A percentile compares a stretch with the other conserved stretches of the same genome.
Evolutionary conservation across 2,888 invertebrate genomes (phyloP).

Genomic region (Onchidella celtica): DNA sequence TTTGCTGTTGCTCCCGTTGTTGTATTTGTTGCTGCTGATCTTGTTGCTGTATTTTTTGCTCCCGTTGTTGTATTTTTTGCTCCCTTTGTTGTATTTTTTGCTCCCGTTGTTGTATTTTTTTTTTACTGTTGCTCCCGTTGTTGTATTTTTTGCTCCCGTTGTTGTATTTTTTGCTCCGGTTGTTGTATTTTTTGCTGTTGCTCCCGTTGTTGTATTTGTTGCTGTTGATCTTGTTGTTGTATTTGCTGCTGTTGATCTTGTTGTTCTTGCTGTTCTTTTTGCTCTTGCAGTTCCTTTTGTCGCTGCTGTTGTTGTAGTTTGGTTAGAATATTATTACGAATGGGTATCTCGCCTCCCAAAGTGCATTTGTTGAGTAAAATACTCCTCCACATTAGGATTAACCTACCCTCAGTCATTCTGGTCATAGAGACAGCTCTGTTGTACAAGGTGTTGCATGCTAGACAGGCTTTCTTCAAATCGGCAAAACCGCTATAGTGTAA

Average conservation of each 20-base stretch:
- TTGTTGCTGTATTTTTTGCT: too few species aligned
- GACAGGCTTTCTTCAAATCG: conserved; percentile 55
- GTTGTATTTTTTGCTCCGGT: too few species aligned
- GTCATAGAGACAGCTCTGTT: conserved; percentile 3
- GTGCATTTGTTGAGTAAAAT: conserved; percentile 1
- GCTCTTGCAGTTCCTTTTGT: neutral
- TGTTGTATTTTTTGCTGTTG: too few species aligned
- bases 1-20: too few species aligned
- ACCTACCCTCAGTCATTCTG: neutral
- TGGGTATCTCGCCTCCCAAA: neutral
- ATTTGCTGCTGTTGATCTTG: conserved; percentile 9
- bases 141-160: too few species aligned
- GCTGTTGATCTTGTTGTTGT: neutral
- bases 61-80: too few species aligned
- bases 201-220: too few species aligned
- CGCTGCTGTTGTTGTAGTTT: neutral
- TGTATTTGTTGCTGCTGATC: too few species aligned
- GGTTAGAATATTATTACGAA: neutral
- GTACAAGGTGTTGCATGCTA: conserved; percentile 30
- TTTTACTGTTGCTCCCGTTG: too few species aligned
- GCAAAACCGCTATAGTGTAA: conserved; percentile 61
- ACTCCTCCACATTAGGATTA: neutral
- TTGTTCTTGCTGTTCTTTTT: conserved; percentile 9
- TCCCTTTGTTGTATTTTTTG: too few species aligned
- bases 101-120: too few species aligned